Base-by-base conservation (phyloP, 2,888 invertebrate species). In the Cosmia pyralina region DNA sequence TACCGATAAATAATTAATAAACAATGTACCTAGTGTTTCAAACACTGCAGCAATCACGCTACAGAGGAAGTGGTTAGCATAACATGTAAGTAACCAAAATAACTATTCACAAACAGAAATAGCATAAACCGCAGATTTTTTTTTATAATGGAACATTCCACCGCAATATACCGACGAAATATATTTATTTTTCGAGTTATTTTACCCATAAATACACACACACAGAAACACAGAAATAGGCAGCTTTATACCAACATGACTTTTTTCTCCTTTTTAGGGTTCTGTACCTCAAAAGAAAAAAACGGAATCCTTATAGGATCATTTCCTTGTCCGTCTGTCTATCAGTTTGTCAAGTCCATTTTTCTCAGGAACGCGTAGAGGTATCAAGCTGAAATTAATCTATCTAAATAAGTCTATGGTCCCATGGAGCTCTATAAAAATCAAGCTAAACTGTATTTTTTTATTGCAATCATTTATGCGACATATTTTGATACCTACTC, bases 21-120 rank as follows among this genome's bases (percentile, higher is more conserved):
- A 75, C 10, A 75, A 41, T 38, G 6, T 13, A n/a, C n/a, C n/a
- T n/a, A 75, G 38, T 34, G 17, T 52, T 62, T 52, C 7, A 62
- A 63, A 46, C 46, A 78, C 17, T 64, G 38, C 46, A 19, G 44
- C 44, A 55, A 59, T 63, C 53, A n/a, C 11, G 7, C 10, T 44
- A 8, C 15, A 55, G 60, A 69, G 83, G 79, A 83, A 28, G 59
- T 65, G 79, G 74, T 72, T 34, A 28, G 34, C n/a, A 52, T 34
- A 57, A 65, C 22, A 65, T 44, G 11, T 19, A 10, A 58, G 11
- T 19, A 10, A 58, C 41, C 48, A 48, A 64, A 66, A 68, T 55
- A 28, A 28, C 3, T 28, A 59, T 53, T 69, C 44, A 28, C 15
- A 60, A 53, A 58, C 55, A 44, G 46, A 68, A 66, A n/a, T 17